Base-by-base conservation (phyloP, 2,113 vertebrate genomes). In the Gymnarchus niloticus region DNA sequence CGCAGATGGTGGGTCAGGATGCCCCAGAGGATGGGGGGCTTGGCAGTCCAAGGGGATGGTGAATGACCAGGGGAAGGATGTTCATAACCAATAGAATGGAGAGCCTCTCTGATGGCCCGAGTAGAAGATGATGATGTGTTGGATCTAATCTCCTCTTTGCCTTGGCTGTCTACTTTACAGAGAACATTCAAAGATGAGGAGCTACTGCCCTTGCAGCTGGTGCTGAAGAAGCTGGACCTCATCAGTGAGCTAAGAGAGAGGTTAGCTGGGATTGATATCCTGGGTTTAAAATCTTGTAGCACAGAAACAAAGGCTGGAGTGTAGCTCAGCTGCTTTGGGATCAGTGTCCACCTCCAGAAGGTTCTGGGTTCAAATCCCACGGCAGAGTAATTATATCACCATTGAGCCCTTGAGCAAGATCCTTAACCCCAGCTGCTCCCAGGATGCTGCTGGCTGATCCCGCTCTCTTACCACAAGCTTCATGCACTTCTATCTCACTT, bases 111-210 rank as follows among this genome's bases (percentile, higher is more conserved):
- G 0, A 77, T 46, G 41, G 73, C 7, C 37, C 21, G 52, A 14
- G n/a, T n/a, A n/a, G n/a, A 17, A 6, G 28, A 28, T 61, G 59
- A 25, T 28, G n/a, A n/a, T n/a, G 12, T 61, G 4, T 10, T 61
- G 8, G n/a, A n/a, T n/a, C 57, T 59, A 61, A 61, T 25, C 33
- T 19, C 28, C 81, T 41, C 6, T 84, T 2, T 83, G 84, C 84
- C 14, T n/a, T 25, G 19, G 84, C 81, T 89, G 1, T 41, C 9
- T 0, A 28, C 65, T 2, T 82, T 10, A 23, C 86, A 99, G 98
- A 99, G 97, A 96, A 99, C 97, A 0, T 99, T 99, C 90, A 98
- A 96, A 93, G 98, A 99, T 84, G 98, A 99, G 91, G 98, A 99
- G 87, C 94, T 99, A 76, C 88, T 95, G 88, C 96, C 96, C 0